A percentile compares a stretch with the other conserved stretches of the same genome.
Evolutionary conservation across 2,797 vertebrate genomes (phyloP).

Genomic region (Cyclopterus lumpus): DNA sequence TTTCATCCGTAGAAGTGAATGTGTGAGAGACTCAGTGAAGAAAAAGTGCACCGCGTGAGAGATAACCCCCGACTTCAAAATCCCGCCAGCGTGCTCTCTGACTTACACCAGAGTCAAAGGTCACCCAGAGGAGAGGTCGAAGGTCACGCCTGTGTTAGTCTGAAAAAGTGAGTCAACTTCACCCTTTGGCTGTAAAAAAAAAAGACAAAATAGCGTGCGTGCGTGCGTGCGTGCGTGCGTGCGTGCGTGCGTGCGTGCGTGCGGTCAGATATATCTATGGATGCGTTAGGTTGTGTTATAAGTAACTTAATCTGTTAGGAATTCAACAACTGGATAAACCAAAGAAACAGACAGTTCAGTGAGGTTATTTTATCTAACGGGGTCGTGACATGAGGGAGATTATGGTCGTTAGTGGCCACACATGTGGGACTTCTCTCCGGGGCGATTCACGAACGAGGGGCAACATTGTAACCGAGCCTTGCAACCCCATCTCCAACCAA

Average conservation of each 20-base stretch:
- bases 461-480: too few relatives aligned
- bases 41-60: background rate
- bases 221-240: background rate
- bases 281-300: background rate
- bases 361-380: background rate
- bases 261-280: background rate
- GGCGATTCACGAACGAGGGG: background rate
- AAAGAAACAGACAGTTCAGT: background rate
- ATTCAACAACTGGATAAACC: background rate
- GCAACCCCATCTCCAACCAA: background rate
- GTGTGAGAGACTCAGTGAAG: background rate
- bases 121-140: constrained; percentile 26
- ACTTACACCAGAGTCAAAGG: constrained; percentile 49
- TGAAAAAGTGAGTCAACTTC: constrained; percentile 45
- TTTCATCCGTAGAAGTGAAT: constrained; percentile 1
- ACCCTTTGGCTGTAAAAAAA: constrained; percentile 31
- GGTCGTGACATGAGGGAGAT: too few relatives aligned
- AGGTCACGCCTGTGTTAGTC: constrained; percentile 44
- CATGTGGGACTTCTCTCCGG: background rate
- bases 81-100: constrained; percentile 24
- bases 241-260: background rate
- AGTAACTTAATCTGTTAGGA: background rate
- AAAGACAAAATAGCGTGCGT: background rate
- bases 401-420: background rate
- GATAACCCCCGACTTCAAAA: constrained; percentile 42